These are phyloP conservation scores for Scarus forsteni DNA, from an alignment of 2,797 vertebrate species.

Conservation along the genomic window DNA sequence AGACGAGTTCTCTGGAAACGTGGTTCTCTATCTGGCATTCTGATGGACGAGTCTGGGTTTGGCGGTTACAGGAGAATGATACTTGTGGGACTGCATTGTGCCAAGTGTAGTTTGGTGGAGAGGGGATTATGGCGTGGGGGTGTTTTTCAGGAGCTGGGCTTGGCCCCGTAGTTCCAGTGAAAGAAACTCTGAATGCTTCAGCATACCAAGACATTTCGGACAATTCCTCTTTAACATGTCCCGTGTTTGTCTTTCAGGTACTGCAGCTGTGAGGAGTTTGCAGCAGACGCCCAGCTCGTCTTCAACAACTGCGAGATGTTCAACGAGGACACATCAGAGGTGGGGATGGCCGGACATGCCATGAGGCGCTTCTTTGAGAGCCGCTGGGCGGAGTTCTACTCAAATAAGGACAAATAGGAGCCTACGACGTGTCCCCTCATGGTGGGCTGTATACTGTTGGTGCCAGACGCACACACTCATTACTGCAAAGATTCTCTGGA, in stretches of 20 bases:
- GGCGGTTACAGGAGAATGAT: too few relatives aligned
- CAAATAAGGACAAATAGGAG: conserved; percentile 87
- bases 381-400: conserved; percentile 97
- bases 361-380: conserved; percentile 95
- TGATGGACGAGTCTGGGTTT: too few relatives aligned
- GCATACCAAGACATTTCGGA: too few relatives aligned
- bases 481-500: conserved; percentile 80
- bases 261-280: conserved; percentile 93
- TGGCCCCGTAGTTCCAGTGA: too few relatives aligned
- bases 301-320: conserved; percentile 97
- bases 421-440: conserved; percentile 27
- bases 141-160: too few relatives aligned
- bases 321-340: conserved; percentile 95
- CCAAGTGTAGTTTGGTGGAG: too few relatives aligned
- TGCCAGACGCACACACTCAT: conserved; percentile 59
- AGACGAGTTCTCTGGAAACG: too few relatives aligned
- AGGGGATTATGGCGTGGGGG: too few relatives aligned
- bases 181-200: too few relatives aligned
- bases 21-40: too few relatives aligned
- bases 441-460: conserved; percentile 64
- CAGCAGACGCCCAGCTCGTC: conserved; percentile 90
- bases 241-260: conserved; percentile 81
- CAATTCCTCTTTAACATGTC: background rate
- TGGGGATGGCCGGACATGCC: conserved; percentile 91
- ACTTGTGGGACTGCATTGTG: too few relatives aligned